Conservation (phyloP, 2,888 invertebrate species). For the Barypeithes pellucidus region DNA sequence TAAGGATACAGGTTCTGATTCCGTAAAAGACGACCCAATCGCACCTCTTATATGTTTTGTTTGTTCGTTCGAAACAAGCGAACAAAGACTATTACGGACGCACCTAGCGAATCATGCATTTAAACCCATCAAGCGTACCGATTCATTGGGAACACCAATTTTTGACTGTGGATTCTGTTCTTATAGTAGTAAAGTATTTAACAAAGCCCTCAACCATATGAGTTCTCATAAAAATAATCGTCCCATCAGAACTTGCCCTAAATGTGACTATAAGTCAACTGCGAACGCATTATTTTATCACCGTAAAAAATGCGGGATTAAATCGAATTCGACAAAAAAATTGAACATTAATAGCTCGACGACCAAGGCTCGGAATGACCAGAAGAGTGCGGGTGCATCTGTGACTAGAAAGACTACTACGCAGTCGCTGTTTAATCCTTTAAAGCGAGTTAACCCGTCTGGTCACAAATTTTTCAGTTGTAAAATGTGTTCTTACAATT, state of each 20-base stretch:
- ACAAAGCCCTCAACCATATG: not conserved
- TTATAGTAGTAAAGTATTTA: not conserved
- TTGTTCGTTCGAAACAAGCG: no score
- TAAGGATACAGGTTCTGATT: not conserved
- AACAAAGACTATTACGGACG: not conserved
- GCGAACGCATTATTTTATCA: not conserved
- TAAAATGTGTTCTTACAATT: not conserved
- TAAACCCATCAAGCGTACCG: not conserved
- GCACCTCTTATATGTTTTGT: no score
- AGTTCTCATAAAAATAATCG: not conserved
- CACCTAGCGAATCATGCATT: not conserved
- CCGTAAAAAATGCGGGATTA: not conserved
- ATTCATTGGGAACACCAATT: not conserved
- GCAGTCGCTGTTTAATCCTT: not conserved
- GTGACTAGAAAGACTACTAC: not conserved
- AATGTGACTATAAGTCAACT: slow-evolving; percentile 17
- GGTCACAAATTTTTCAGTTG: not conserved
- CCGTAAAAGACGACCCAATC: no score
- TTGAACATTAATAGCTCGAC: no score
- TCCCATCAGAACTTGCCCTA: not conserved
- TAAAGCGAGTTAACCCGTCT: not conserved
- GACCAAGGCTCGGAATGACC: no score
- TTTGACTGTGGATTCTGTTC: not conserved
- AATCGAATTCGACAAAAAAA: not conserved
- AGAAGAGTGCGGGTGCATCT: no score